Evolutionary conservation across 2,797 vertebrate genomes (phyloP).

Genomic region (Rachycentron canadum): DNA sequence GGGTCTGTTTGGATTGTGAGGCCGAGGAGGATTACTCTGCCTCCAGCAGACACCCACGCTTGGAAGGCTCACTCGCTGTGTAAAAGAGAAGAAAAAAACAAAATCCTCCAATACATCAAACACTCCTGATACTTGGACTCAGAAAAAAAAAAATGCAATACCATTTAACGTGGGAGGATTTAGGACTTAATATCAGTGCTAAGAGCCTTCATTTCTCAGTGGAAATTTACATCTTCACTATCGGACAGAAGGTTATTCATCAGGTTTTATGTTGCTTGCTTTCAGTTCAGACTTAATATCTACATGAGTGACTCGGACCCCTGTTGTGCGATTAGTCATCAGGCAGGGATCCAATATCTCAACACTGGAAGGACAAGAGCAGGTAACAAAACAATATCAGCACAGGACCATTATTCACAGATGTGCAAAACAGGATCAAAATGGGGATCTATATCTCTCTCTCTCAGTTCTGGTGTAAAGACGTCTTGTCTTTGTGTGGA

Average conservation of each 20-base stretch:
- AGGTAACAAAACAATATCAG: not conserved
- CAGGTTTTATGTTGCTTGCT: not conserved
- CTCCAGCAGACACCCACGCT: slow-evolving; percentile 76
- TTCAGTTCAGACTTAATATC: not conserved
- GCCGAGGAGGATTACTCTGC: slow-evolving; percentile 73
- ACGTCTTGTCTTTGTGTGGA: too few relatives aligned
- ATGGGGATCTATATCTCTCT: too few relatives aligned
- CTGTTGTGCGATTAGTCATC: not conserved
- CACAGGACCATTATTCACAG: not conserved
- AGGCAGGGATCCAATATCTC: not conserved
- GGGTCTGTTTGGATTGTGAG: slow-evolving; percentile 72
- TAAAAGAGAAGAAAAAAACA: slow-evolving; percentile 19
- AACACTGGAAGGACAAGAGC: not conserved
- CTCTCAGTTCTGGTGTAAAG: too few relatives aligned
- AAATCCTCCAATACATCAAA: slow-evolving; percentile 57
- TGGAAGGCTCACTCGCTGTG: slow-evolving; percentile 47
- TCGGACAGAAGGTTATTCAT: not conserved
- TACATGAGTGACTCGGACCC: not conserved
- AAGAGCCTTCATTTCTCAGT: not conserved
- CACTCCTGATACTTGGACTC: slow-evolving; percentile 30
- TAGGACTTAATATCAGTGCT: slow-evolving; percentile 27
- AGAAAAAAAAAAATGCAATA: slow-evolving; percentile 4
- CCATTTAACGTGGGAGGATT: slow-evolving; percentile 27
- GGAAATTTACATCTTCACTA: not conserved
- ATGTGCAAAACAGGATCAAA: too few relatives aligned